Evolutionary conservation across 1,140 invertebrate species (phyloP), one percentile per base, ranked within the genome.

Genomic region (Papilio polytes): DNA sequence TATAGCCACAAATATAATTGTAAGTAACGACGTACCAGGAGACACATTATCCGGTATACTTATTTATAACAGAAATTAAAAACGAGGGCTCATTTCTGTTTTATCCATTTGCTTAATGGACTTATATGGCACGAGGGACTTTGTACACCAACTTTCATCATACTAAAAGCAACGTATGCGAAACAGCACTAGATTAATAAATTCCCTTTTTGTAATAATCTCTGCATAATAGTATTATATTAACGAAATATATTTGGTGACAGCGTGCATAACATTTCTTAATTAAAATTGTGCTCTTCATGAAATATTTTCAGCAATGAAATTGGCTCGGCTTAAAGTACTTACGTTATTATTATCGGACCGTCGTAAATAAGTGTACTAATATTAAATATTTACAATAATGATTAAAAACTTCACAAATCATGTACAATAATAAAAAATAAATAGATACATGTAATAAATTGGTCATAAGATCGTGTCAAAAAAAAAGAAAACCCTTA

Each of bases 21-120:
- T 78, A 22, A 56, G 53, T 78, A 78, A 56, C 22, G 51, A 44
- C 26, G n/a, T 78, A 78, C 53, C 76, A 59, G 51, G 88, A 86
- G 88, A 89, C 83, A 86, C 86, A 88, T 92, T 90, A 91, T 88
- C 86, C 89, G 84, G 83, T 88, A 88, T 90, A 93, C 91, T 92
- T 92, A 90, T 88, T 92, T 92, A 91, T 90, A 89, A 89, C 88
- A 88, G 86, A 92, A 93, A 92, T 93, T 94, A 93, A 94, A 94
- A 94, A 91, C 88, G 91, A 90, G 88, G 86, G 89, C 90, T 89
- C 89, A 90, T 92, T 92, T 88, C 90, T 88, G 85, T 90, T 85
- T 84, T 88, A 88, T 90, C 92, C 93, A 94, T 94, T 94, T 94
- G 90, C 89, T 88, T 94, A 94, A 94, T 94, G 93, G 90, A 92